Conservation (phyloP, 1,140 invertebrate genomes). For the Latrodectus geometricus region DNA sequence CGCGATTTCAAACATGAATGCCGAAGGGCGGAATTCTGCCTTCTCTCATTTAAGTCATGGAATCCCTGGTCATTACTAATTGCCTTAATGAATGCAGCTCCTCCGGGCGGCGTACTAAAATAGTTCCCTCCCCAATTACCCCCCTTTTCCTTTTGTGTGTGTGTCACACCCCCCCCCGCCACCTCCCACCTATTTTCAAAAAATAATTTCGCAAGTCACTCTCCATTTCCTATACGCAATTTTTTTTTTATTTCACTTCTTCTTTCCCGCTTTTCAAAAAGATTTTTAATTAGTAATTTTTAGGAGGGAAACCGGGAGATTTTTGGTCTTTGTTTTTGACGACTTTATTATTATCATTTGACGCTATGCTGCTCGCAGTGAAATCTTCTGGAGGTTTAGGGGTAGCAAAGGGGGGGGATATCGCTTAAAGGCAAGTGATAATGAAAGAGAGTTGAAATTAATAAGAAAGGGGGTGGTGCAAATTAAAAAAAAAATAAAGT, state of each 20-base stretch:
- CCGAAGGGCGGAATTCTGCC: slow-evolving; percentile 27
- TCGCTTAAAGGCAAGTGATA: no score
- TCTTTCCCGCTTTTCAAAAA: not conserved
- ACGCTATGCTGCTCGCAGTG: not conserved
- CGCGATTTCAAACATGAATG: slow-evolving; percentile 28
- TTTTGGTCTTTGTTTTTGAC: slow-evolving; percentile 33
- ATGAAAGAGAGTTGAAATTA: no score
- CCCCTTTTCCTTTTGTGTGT: not conserved
- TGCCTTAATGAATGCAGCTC: slow-evolving; percentile 20
- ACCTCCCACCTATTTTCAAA: not conserved
- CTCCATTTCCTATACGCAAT: not conserved
- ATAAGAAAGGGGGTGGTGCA: no score
- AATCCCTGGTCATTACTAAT: slow-evolving; percentile 23
- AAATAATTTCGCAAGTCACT: slow-evolving; percentile 5
- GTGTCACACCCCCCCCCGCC: not conserved
- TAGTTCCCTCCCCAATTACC: not conserved
- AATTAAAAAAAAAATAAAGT: no score
- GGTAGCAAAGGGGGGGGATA: no score
- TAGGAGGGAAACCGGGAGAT: slow-evolving; percentile 19
- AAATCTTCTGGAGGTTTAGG: no score
- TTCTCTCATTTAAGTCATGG: slow-evolving; percentile 15
- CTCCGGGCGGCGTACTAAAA: slow-evolving; percentile 4
- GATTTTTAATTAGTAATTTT: slow-evolving; percentile 21
- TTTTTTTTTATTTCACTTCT: no score
- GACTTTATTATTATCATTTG: slow-evolving; percentile 39